Evolutionary conservation across 2,113 vertebrate species (phyloP).

Genomic region (Carassius auratus): DNA sequence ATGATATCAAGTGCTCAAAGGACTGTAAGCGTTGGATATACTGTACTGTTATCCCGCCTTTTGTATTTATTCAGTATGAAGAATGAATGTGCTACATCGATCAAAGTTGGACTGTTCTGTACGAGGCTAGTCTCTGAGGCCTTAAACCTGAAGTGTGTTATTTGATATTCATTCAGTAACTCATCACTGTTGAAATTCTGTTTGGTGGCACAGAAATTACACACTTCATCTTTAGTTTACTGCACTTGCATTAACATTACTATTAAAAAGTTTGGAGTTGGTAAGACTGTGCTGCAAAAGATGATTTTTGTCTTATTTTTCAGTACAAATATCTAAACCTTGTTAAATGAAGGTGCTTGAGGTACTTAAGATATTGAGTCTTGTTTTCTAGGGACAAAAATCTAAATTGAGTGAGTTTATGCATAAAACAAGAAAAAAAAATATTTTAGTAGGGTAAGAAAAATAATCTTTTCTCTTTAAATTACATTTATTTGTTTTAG

Average conservation of each 20-base stretch:
- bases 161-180: not conserved
- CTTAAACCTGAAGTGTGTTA: not conserved
- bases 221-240: not conserved
- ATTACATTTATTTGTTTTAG: not conserved
- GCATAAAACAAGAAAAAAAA: not conserved
- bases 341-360: not conserved
- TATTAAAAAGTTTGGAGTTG: not conserved
- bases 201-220: not conserved
- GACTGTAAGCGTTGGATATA: slow-evolving; percentile 2
- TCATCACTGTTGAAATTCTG: not conserved
- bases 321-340: not conserved
- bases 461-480: not conserved
- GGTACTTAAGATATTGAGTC: not conserved
- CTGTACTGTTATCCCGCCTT: slow-evolving; percentile 1
- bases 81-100: not conserved
- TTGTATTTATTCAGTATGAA: slow-evolving; percentile 33
- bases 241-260: not conserved
- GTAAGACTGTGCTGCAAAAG: not conserved
- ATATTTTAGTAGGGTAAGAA: not conserved
- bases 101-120: slow-evolving; percentile 17
- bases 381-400: not conserved
- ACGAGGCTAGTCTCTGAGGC: not conserved
- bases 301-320: not conserved
- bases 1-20: slow-evolving; percentile 6
- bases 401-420: not conserved